Base-by-base conservation (phyloP, 2,797 vertebrate species). In the Cheirogaleus major region DNA sequence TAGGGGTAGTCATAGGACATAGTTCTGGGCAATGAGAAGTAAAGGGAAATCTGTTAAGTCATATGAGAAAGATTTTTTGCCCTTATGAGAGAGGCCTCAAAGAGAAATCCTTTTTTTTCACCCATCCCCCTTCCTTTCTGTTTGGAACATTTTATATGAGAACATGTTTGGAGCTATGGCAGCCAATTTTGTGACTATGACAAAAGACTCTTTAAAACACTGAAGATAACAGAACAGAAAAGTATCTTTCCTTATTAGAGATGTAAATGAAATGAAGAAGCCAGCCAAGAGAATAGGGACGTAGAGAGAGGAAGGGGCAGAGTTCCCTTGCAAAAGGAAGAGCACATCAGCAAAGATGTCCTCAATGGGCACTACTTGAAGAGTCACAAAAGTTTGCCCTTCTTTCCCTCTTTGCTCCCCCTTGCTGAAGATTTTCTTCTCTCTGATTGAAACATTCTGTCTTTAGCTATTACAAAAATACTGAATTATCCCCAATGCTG, bases 151-250 rank as follows among this genome's bases (percentile, higher is more conserved):
- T 88, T 80, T 55, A 43, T 43, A 65, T 30, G 45, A 92, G 76
- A 84, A 83, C 27, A 59, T 75, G 59, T 70, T 72, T 63, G 89
- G 59, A n/a, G 50, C 17, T 82, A 27, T 48, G 61, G 69, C 63
- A 78, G 61, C 55, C 52, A 67, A 67, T 61, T 25, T 69, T 61
- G 45, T 73, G 48, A 85, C 55, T 50, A 48, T 30, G 59, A 89
- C 55, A 94, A 84, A 91, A 84, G 70, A 63, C 4, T 96, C 63
- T 78, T 63, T 50, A 84, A 63, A 30, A 75, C 12, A 30, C 10
- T 59, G 18, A 85, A 85, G 92, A 61, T 72, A 85, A 65, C 82
- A 78, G 27, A 84, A 92, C 57, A 94, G 69, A 92, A 92, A 90
- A 32, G 38, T 57, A 57, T 78, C 61, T 87, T 92, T 75, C 43